Evolutionary conservation across 2,797 vertebrate species (phyloP).

Genomic region (Pangasius krempfi): DNA sequence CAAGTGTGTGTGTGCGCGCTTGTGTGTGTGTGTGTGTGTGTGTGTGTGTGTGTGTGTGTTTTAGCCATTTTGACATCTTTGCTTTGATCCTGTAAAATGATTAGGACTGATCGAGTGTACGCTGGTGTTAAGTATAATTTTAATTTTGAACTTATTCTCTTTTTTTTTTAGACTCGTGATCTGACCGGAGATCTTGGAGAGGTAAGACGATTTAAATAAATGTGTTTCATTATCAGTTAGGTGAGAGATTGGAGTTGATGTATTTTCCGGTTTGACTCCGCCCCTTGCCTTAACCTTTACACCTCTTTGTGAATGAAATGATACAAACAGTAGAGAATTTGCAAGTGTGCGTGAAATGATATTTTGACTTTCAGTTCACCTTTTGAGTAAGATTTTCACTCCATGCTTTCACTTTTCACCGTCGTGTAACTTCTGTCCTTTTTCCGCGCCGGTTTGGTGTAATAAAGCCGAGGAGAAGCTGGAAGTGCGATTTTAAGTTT

Average conservation of each 20-base stretch:
- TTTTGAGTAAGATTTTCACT: not conserved
- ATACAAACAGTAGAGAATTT: not conserved
- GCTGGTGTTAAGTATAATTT: not conserved
- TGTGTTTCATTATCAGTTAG: not conserved
- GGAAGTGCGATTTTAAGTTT: not conserved
- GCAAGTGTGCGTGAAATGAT: not conserved
- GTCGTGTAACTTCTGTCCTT: too few species aligned
- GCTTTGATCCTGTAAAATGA: not conserved
- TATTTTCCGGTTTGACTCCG: not conserved
- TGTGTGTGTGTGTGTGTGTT: not conserved
- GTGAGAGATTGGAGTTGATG: not conserved
- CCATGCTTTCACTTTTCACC: not conserved
- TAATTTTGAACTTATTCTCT: not conserved
- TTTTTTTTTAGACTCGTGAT: slow-evolving; percentile 32
- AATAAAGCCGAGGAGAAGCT: not conserved
- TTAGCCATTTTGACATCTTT: not conserved
- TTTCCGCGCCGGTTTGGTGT: too few species aligned
- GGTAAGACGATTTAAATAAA: not conserved
- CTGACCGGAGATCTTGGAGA: slow-evolving; percentile 28
- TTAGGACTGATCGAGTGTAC: not conserved
- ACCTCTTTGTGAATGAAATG: not conserved
- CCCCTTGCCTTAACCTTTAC: not conserved
- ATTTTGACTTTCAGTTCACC: not conserved
- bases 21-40: not conserved
- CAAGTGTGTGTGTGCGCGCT: not conserved